phyloP scores from a whole-genome alignment of 2,113 vertebrate genomes.

The Microcebus lehilahytsara region DNA sequence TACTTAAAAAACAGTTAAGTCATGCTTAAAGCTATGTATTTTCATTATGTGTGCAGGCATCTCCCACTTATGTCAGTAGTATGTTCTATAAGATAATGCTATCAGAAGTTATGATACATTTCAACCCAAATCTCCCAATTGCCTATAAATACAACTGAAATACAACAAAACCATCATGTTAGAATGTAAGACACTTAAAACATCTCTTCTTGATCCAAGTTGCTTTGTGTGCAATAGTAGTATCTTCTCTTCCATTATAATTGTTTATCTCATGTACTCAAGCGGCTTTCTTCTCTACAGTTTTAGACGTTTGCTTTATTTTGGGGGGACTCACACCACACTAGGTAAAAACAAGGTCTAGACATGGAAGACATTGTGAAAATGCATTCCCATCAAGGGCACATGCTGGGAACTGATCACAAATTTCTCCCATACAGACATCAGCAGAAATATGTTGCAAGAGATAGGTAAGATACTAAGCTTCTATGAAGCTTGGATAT shows the following conservation, averaged over 20 bases:
- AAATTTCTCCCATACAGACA: neutral
- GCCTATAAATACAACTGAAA: neutral
- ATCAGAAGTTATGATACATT: neutral
- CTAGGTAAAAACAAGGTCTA: neutral
- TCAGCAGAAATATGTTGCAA: neutral
- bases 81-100: neutral
- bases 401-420: neutral
- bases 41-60: neutral
- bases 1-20: neutral
- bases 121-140: neutral
- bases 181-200: neutral
- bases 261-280: neutral
- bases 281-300: neutral
- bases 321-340: neutral
- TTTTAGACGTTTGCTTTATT: neutral
- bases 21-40: neutral
- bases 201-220: neutral
- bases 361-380: neutral
- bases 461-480: neutral
- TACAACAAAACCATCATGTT: neutral
- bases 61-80: neutral
- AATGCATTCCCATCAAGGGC: neutral
- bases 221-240: neutral
- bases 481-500: neutral
- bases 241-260: neutral